Evolutionary conservation across 2,888 invertebrate species (phyloP).

Genomic region (Sphaerophoria taeniata): DNA sequence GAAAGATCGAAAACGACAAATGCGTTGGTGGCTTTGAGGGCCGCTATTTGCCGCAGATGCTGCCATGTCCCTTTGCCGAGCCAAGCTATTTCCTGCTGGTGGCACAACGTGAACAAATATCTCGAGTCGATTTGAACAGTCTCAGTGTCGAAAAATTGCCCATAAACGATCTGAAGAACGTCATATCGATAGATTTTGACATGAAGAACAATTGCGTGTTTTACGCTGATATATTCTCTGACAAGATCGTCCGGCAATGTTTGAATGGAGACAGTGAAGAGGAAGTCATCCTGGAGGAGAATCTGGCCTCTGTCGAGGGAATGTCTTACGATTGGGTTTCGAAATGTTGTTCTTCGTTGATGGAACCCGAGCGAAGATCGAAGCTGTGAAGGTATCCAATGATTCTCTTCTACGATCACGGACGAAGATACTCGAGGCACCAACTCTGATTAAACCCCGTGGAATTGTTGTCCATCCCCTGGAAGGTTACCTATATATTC

Average conservation of each 20-base stretch:
- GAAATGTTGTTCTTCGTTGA: constrained; percentile 94
- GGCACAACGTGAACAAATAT: constrained; percentile 90
- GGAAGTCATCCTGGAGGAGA: constrained; percentile 89
- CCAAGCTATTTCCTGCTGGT: constrained; percentile 91
- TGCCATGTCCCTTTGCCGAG: constrained; percentile 88
- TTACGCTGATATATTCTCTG: constrained; percentile 93
- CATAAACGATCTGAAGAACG: constrained; percentile 88
- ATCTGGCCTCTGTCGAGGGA: constrained; percentile 92
- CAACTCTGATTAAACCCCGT: constrained; percentile 88
- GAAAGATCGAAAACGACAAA: constrained; percentile 92
- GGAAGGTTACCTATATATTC: constrained; percentile 89
- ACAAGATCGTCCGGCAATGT: constrained; percentile 91
- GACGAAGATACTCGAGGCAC: constrained; percentile 88
- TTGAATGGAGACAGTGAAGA: constrained; percentile 87
- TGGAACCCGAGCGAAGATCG: constrained; percentile 90
- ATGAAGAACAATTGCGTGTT: constrained; percentile 92
- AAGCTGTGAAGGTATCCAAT: constrained; percentile 87
- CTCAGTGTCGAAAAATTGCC: constrained; percentile 87
- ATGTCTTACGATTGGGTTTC: constrained; percentile 96
- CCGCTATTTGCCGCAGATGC: constrained; percentile 88
- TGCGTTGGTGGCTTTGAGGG: constrained; percentile 90
- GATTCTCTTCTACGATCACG: constrained; percentile 87
- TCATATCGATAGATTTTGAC: constrained; percentile 94
- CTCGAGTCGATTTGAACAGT: constrained; percentile 87
- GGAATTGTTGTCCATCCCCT: constrained; percentile 93